phyloP scores from a whole-genome alignment of 2,797 vertebrate species.

The Scolopax bukidnonensis region DNA sequence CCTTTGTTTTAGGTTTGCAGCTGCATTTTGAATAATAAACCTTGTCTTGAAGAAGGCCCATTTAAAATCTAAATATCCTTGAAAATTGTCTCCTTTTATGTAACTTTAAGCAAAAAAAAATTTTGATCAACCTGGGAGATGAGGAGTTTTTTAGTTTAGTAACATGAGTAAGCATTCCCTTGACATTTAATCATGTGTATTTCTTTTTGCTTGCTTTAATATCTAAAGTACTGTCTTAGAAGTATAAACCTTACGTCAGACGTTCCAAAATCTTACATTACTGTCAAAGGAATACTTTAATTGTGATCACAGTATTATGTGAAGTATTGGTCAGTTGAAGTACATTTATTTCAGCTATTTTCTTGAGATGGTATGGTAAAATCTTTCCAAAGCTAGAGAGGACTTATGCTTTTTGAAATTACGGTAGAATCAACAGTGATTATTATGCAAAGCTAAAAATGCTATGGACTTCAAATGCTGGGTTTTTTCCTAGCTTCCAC shows the following conservation, averaged over 20 bases:
- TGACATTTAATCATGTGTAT: not conserved
- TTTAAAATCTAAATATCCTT: not conserved
- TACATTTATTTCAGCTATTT: not conserved
- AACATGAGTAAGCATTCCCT: conserved; percentile 12
- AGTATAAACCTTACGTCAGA: not conserved
- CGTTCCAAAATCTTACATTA: not conserved
- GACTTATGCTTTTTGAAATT: not conserved
- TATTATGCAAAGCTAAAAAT: not conserved
- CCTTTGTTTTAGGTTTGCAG: not conserved
- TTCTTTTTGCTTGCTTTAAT: not conserved
- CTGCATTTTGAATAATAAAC: not conserved
- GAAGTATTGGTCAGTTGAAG: not conserved
- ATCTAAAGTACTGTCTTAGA: not conserved
- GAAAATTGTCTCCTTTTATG: conserved; percentile 7
- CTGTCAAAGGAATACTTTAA: not conserved
- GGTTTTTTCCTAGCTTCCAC: not conserved
- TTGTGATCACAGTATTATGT: not conserved
- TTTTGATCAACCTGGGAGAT: not conserved
- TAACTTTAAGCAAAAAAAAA: not conserved
- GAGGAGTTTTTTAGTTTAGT: not conserved
- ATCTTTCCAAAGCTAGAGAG: not conserved
- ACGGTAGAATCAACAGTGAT: not conserved
- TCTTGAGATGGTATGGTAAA: not conserved
- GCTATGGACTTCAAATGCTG: not conserved
- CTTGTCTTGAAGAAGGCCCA: not conserved